Base-by-base conservation (phyloP, 2,888 invertebrate species). In the Disparrhopalites patrizii region DNA sequence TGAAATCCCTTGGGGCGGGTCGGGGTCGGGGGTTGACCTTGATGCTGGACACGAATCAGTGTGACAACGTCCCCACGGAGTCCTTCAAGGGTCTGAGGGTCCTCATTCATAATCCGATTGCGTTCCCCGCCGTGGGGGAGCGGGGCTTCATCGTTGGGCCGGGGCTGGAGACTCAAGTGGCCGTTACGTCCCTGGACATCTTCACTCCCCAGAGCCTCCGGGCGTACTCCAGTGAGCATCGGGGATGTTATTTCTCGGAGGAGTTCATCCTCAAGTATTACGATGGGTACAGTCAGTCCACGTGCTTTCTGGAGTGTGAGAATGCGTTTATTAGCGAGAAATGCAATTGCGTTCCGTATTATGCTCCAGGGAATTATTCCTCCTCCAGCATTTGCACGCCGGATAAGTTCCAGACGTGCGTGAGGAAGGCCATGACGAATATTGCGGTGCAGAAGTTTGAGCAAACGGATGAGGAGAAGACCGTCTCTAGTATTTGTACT, bases 1-100 rank as follows among this genome's bases (percentile, higher is more conserved):
- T 70, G 10, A 65, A 70, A 25, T 72, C 72, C 1, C 67, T 72
- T 23, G 73, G 73, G 15, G 72, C 73, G 27, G 73, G 73, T 30
- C 64, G 73, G 50, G 69, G 70, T 52, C 61, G 73, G 20, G 73
- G 73, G 8, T 38, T 73, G 28, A 73, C 72, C 7, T 43, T 73
- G 10, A 71, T 73, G 72, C 40, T 73, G 20, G 72, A 71, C 52
- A 71, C 70, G 1, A 38, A 69, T 13, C 50, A 70, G 54, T 73
- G 73, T 47, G 73, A 67, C 20, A 62, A 66, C 4, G 68, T 73
- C n/a, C 73, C 73, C 2, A 73, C 73, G 13, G 73, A 72, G 40
- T 69, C 72, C 1, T 73, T 73, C 57, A 72, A 70, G 58, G 73
- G 73, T 25, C 62, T 73, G 2, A 15, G 70, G 57, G 72, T 73